Conservation (phyloP, 37 sponge, comb jelly and placozoan species). For the Aphrocallistes beatrix region DNA sequence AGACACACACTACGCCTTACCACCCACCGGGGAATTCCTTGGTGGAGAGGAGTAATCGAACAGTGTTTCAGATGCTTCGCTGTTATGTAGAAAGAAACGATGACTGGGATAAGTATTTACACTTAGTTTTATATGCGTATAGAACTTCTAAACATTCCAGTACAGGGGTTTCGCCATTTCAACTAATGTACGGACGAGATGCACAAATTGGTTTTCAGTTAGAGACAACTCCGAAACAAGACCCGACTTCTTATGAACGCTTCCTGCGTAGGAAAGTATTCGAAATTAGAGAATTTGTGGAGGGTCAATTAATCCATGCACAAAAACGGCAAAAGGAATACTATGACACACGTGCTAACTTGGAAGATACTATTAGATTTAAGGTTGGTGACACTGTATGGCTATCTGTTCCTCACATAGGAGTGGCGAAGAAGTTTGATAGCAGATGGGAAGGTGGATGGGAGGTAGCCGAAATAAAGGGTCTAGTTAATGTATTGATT, state of each 20-base stretch:
- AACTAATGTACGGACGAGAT: conserved; percentile 19
- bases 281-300: conserved; percentile 16
- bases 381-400: conserved; percentile 37
- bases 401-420: conserved; percentile 41
- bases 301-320: not conserved
- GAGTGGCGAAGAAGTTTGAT: conserved; percentile 35
- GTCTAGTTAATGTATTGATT: conserved; percentile 20
- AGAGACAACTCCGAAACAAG: not conserved
- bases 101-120: not conserved
- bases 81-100: not conserved
- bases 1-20: not conserved
- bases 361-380: not conserved
- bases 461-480: conserved; percentile 19
- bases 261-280: not conserved
- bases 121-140: conserved; percentile 26
- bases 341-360: not conserved
- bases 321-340: not conserved
- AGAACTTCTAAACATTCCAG: conserved; percentile 23
- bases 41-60: not conserved
- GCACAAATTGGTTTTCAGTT: not conserved
- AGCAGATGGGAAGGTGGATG: conserved; percentile 51
- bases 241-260: not conserved
- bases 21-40: not conserved
- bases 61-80: not conserved
- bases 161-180: conserved; percentile 18